A percentile compares a stretch with the other conserved stretches of the same genome.
Evolutionary conservation across 1,140 invertebrate genomes (phyloP).

Genomic region (Nilaparvata lugens): DNA sequence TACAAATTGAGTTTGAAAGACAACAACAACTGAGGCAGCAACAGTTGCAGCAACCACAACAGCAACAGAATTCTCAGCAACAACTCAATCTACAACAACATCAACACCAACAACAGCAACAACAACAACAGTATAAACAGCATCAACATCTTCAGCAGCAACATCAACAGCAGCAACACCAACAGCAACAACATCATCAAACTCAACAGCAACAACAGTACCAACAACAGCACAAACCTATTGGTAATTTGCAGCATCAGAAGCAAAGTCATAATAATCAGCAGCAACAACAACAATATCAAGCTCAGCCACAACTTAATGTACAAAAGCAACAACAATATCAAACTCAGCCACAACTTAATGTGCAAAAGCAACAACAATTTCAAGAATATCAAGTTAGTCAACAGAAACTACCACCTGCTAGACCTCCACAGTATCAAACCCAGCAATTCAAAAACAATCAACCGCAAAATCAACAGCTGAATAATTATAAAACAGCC

Average conservation of each 20-base stretch:
- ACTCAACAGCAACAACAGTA: slow-evolving; percentile 19
- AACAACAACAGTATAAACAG: slow-evolving; percentile 14
- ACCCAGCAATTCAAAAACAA: slow-evolving; percentile 10
- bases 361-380: slow-evolving; percentile 12
- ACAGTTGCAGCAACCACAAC: slow-evolving; percentile 34
- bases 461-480: slow-evolving; percentile 13
- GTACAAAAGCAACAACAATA: slow-evolving; percentile 17
- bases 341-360: slow-evolving; percentile 26
- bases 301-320: slow-evolving; percentile 26
- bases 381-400: slow-evolving; percentile 15
- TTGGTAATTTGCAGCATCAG: background rate
- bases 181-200: slow-evolving; percentile 3
- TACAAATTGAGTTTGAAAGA: slow-evolving; percentile 21
- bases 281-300: slow-evolving; percentile 22
- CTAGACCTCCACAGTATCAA: slow-evolving; percentile 15
- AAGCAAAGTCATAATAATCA: slow-evolving; percentile 20
- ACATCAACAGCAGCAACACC: slow-evolving; percentile 19
- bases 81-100: slow-evolving; percentile 12
- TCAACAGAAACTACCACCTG: slow-evolving; percentile 12
- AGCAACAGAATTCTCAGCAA: slow-evolving; percentile 35
- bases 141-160: slow-evolving; percentile 8
- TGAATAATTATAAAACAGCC: slow-evolving; percentile 9
- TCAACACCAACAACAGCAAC: slow-evolving; percentile 16
- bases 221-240: slow-evolving; percentile 17
- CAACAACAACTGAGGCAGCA: slow-evolving; percentile 30